Evolutionary conservation across 2,113 vertebrate species (phyloP).

Genomic region (Xyliphius kryptos): DNA sequence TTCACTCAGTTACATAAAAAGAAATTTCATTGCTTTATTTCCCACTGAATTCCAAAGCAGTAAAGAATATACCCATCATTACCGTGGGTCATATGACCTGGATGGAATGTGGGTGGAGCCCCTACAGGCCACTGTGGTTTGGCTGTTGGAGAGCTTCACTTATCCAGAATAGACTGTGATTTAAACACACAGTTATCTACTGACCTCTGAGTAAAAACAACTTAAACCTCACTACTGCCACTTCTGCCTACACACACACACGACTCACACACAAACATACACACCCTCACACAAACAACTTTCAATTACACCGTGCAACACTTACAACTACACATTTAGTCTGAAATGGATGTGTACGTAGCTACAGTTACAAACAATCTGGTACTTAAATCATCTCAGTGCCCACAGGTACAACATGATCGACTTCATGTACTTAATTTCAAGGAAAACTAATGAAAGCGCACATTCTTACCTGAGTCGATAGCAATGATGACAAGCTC

Average conservation of each 20-base stretch:
- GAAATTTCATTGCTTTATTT: slow-evolving; percentile 4
- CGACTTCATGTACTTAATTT: no score
- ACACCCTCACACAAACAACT: not conserved
- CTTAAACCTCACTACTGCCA: slow-evolving; percentile 59
- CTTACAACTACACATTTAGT: no score
- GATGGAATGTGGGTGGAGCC: slow-evolving; percentile 58
- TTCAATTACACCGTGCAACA: no score
- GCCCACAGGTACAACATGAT: no score
- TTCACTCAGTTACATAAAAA: no score
- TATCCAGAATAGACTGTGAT: slow-evolving; percentile 55
- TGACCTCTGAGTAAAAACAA: slow-evolving; percentile 60
- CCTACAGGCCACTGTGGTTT: slow-evolving; percentile 53
- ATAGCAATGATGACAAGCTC: slow-evolving; percentile 77
- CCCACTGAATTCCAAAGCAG: slow-evolving; percentile 4
- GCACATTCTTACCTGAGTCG: slow-evolving; percentile 72
- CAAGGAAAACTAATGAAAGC: slow-evolving; percentile 39
- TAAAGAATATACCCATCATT: slow-evolving; percentile 38
- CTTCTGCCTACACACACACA: slow-evolving; percentile 23
- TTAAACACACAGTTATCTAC: slow-evolving; percentile 63
- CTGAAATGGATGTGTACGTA: no score
- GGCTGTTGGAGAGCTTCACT: slow-evolving; percentile 58
- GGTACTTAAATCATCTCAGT: no score
- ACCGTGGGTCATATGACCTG: slow-evolving; percentile 54
- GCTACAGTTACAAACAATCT: no score
- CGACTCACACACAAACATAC: not conserved